Evolutionary conservation across 2,797 vertebrate species (phyloP).

Genomic region (Emydoidea blandingii): DNA sequence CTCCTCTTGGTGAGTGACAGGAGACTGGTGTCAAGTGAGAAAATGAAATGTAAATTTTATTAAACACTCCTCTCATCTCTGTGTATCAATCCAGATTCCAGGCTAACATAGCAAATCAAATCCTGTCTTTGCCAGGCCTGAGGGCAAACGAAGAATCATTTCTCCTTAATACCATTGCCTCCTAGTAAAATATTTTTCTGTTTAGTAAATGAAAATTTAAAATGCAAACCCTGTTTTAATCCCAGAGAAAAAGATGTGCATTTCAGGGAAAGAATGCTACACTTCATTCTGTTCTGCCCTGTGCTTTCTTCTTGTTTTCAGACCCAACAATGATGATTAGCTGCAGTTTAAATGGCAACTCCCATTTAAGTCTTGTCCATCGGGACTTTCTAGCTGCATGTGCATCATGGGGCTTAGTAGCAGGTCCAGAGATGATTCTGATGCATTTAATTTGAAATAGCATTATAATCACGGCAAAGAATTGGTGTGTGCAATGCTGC

Average conservation of each 20-base stretch:
- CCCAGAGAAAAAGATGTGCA: constrained; percentile 74
- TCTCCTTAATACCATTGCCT: constrained; percentile 86
- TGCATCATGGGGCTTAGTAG: constrained; percentile 50
- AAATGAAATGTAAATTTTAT: constrained; percentile 94
- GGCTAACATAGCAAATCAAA: constrained; percentile 89
- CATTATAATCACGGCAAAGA: constrained; percentile 45
- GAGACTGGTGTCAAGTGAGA: constrained; percentile 88
- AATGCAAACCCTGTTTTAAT: constrained; percentile 85
- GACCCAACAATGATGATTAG: constrained; percentile 31
- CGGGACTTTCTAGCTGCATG: constrained; percentile 65
- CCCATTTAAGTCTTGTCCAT: constrained; percentile 61
- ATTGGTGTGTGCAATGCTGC: neutral
- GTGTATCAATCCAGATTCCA: constrained; percentile 90
- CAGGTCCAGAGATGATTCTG: constrained; percentile 57
- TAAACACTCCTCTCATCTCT: constrained; percentile 90
- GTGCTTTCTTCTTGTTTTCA: constrained; percentile 48
- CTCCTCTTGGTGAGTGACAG: constrained; percentile 85
- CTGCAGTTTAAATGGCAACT: constrained; percentile 55
- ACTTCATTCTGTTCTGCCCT: constrained; percentile 52
- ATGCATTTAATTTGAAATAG: constrained; percentile 58
- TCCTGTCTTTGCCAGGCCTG: constrained; percentile 84
- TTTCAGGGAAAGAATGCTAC: constrained; percentile 40
- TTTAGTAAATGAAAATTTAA: constrained; percentile 88
- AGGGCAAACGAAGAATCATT: constrained; percentile 84
- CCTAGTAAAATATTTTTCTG: constrained; percentile 87